Conservation (phyloP, 2,888 invertebrate genomes). For the Glyphotaelius pellucidus region DNA sequence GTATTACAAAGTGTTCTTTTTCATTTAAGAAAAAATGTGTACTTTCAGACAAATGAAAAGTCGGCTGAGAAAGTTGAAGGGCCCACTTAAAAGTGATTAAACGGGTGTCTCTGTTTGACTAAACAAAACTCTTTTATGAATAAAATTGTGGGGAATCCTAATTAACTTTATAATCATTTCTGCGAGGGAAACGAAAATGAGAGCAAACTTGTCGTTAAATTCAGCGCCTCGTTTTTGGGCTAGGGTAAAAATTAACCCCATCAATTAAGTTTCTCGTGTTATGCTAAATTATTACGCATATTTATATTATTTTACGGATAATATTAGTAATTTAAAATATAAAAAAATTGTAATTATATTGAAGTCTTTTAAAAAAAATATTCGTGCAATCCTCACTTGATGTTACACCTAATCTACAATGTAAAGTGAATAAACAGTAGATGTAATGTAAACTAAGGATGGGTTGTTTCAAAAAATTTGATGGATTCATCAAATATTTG, state of each 20-base stretch:
- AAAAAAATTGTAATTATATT: too few species aligned
- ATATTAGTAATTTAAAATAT: neutral
- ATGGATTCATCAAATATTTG: too few species aligned
- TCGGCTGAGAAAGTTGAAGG: neutral
- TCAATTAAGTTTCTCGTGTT: slow-evolving; percentile 11
- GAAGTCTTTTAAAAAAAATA: too few species aligned
- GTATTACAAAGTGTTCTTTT: too few species aligned
- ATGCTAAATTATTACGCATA: neutral
- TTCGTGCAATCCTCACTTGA: too few species aligned
- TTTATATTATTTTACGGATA: neutral
- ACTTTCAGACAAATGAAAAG: neutral
- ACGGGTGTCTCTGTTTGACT: slow-evolving; percentile 50
- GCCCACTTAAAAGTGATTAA: slow-evolving; percentile 54
- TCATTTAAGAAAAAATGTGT: neutral
- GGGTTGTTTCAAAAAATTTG: too few species aligned
- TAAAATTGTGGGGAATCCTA: slow-evolving; percentile 44
- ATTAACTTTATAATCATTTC: slow-evolving; percentile 61
- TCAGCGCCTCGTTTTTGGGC: neutral
- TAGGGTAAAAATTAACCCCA: slow-evolving; percentile 22
- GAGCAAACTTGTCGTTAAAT: neutral
- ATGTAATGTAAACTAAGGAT: too few species aligned
- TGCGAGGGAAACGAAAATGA: slow-evolving; percentile 44
- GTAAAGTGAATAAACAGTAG: too few species aligned
- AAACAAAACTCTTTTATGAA: slow-evolving; percentile 59
- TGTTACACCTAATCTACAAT: too few species aligned